Base-by-base conservation (phyloP, 2,113 vertebrate genomes). In the Tetraodon nigroviridis region DNA sequence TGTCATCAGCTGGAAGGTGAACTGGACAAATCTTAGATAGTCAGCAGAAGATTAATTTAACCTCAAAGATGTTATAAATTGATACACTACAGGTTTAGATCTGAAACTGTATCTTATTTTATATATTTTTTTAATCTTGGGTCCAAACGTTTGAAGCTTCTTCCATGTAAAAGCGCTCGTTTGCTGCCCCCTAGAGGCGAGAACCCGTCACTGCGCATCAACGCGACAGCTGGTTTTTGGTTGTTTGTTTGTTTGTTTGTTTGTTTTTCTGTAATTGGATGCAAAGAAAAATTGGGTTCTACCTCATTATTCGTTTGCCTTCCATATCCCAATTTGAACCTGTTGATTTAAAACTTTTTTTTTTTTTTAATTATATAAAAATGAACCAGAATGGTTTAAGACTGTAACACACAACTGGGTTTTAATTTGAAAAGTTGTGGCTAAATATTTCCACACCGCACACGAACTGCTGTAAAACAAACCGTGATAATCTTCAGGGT, bases 291-390 rank as follows among this genome's bases (percentile, higher is more conserved):
- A 64, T 85, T 84, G 71, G 74, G 78, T 82, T 85, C 82, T 81
- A 88, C 84, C 83, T 86, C 86, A 84, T 84, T 67, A 64, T 84
- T 75, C 85, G 64, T 76, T 79, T 69, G 57, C 61, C 79, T 82
- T 60, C 71, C 67, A 76, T 68, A 64, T 61, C 67, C 56, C 64
- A 67, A 22, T 72, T 70, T 61, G 58, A 77, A 41, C 60, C 15
- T 60, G 48, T 19, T 37, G 1, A 11, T 12, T 37, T 37, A 37
- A 37, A 37, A 37, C 32, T 32, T 7, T 10, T 10, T 32, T 6
- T 11, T 37, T 37, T 37, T 37, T 29, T 4, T 5, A 7, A 12
- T 8, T 8, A 3, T 8, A 12, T 12, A 46, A 16, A 16, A 46
- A 17, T 3, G 5, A 46, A 16, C 44, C 44, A 16, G 44, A 16